Evolutionary conservation across 2,888 invertebrate species (phyloP).

Genomic region (Chalcosyrphus nemorum): DNA sequence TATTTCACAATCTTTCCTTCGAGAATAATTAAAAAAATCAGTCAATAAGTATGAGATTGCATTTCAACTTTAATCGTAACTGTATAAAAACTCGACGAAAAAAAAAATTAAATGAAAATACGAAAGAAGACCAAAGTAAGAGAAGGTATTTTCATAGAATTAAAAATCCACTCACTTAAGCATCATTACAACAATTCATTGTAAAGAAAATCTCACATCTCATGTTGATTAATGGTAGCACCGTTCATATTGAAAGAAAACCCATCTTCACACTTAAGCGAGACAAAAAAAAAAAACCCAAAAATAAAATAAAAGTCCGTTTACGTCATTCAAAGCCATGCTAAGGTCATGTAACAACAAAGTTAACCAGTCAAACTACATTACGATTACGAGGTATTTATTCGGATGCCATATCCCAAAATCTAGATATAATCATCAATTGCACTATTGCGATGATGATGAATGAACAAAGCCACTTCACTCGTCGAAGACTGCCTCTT

Average conservation of each 20-base stretch:
- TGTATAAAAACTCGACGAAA: neutral
- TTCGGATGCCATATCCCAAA: slow-evolving; percentile 12
- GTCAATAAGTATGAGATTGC: neutral
- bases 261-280: slow-evolving; percentile 9
- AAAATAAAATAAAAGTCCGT: neutral
- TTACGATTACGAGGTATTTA: slow-evolving; percentile 17
- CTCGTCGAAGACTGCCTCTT: neutral
- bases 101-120: neutral
- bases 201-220: slow-evolving; percentile 22
- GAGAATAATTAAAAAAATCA: neutral
- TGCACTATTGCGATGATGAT: slow-evolving; percentile 18
- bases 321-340: slow-evolving; percentile 1
- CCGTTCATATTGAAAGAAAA: slow-evolving; percentile 1
- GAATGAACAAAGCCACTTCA: slow-evolving; percentile 35
- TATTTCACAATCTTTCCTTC: neutral
- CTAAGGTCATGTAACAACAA: slow-evolving; percentile 47
- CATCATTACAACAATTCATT: neutral
- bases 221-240: slow-evolving; percentile 38
- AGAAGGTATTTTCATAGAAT: slow-evolving; percentile 23
- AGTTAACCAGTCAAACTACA: slow-evolving; percentile 26
- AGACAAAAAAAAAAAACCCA: neutral
- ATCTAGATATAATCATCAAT: slow-evolving; percentile 23
- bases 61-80: neutral
- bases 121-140: neutral
- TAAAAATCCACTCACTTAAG: slow-evolving; percentile 27